These are phyloP conservation scores for Danio choprae DNA, from an alignment of 2,797 vertebrate species.

Conservation along the genomic window DNA sequence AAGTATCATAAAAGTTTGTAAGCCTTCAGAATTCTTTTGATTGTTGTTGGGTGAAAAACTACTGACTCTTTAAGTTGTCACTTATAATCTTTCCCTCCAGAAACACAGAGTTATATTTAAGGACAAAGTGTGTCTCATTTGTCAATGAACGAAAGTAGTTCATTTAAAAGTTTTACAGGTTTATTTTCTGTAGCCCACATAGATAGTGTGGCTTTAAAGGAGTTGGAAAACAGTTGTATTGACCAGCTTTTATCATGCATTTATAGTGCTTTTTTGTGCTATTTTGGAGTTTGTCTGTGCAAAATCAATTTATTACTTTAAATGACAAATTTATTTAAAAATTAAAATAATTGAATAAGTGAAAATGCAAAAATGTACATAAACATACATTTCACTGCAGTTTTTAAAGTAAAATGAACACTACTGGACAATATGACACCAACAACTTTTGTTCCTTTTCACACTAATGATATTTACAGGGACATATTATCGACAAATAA, in stretches of 20 bases:
- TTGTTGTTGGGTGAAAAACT: neutral
- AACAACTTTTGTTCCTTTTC: too few species aligned
- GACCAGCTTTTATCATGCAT: neutral
- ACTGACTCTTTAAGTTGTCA: neutral
- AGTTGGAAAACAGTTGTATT: neutral
- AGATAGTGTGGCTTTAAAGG: neutral
- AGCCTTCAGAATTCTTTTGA: too few species aligned
- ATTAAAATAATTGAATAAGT: too few species aligned
- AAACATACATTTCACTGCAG: too few species aligned
- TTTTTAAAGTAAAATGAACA: too few species aligned
- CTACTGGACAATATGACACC: too few species aligned
- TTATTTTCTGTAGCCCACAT: neutral
- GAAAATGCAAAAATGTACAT: too few species aligned
- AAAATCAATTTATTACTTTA: too few species aligned
- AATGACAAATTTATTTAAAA: too few species aligned
- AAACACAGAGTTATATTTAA: neutral
- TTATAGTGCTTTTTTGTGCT: neutral
- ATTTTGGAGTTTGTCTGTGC: neutral
- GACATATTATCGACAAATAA: too few species aligned
- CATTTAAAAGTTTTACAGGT: neutral
- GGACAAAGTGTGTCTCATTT: neutral
- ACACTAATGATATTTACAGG: too few species aligned
- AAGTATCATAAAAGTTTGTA: neutral
- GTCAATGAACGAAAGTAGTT: neutral
- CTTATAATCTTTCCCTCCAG: neutral